Evolutionary conservation across 2,888 invertebrate species (phyloP).

Genomic region (Ellobium chinense): DNA sequence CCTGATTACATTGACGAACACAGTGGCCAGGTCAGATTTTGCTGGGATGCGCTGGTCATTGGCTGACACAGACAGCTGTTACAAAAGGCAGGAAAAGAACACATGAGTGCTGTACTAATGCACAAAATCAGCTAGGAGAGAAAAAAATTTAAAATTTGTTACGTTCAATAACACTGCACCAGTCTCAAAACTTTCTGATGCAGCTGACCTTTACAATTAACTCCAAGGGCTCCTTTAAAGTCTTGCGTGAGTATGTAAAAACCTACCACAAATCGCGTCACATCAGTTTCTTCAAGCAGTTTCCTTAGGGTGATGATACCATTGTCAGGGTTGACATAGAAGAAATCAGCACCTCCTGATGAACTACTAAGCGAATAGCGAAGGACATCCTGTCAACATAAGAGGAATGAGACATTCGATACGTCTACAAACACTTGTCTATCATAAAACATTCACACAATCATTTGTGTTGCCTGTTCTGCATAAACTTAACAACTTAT

Average conservation of each 20-base stretch:
- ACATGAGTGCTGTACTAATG: background rate
- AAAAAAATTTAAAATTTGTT: background rate
- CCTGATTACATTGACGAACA: slow-evolving; percentile 54
- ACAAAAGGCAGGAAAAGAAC: background rate
- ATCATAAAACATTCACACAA: too few species aligned
- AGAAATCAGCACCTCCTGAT: slow-evolving; percentile 50
- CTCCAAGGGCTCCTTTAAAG: too few species aligned
- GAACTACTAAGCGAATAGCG: slow-evolving; percentile 55
- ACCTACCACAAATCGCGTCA: slow-evolving; percentile 56
- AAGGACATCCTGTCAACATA: slow-evolving; percentile 59
- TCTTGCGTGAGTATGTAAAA: too few species aligned
- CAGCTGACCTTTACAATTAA: too few species aligned
- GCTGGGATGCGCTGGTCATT: slow-evolving; percentile 64
- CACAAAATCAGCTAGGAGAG: background rate
- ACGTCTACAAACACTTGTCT: too few species aligned
- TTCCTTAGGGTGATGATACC: slow-evolving; percentile 65
- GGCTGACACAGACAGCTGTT: slow-evolving; percentile 49
- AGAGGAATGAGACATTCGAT: background rate
- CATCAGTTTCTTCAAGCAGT: slow-evolving; percentile 47
- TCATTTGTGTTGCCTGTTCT: too few species aligned
- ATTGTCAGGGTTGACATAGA: slow-evolving; percentile 64
- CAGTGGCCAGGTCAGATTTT: slow-evolving; percentile 50
- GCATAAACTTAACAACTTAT: too few species aligned
- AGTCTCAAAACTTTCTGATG: too few species aligned
- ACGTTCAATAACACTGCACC: background rate